Conservation (phyloP, 92 coral and sea anemone genomes). For the Phenganax marumi region DNA sequence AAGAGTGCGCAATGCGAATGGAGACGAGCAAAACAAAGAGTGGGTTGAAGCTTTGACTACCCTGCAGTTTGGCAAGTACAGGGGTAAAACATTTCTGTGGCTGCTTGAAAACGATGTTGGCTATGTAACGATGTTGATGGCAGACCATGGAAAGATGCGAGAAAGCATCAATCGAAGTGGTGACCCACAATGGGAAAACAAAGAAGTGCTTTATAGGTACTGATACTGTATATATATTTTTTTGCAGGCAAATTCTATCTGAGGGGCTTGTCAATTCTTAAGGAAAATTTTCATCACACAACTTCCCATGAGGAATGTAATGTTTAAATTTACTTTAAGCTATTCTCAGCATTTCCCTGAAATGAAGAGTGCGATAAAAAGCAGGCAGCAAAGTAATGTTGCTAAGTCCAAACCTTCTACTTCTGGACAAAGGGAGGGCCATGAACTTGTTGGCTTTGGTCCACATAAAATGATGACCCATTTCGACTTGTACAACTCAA, state of each 20-base stretch:
- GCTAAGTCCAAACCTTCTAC: background rate
- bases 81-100: slow-evolving; percentile 51
- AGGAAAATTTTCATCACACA: no score
- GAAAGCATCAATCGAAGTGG: background rate
- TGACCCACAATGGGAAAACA: slow-evolving; percentile 26
- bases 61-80: no score
- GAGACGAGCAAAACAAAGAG: slow-evolving; percentile 15
- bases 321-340: background rate
- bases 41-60: slow-evolving; percentile 37
- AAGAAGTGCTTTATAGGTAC: slow-evolving; percentile 30
- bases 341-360: slow-evolving; percentile 21
- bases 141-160: background rate
- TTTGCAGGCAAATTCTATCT: background rate
- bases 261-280: no score
- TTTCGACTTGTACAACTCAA: background rate
- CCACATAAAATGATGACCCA: slow-evolving; percentile 8
- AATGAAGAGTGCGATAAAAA: background rate
- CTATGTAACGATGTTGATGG: background rate
- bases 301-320: no score
- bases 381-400: background rate
- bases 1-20: background rate
- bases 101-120: slow-evolving; percentile 16
- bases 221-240: background rate
- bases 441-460: slow-evolving; percentile 7
- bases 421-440: slow-evolving; percentile 2